Evolutionary conservation across 2,113 vertebrate species (phyloP).

Genomic region (Oreotragus oreotragus): DNA sequence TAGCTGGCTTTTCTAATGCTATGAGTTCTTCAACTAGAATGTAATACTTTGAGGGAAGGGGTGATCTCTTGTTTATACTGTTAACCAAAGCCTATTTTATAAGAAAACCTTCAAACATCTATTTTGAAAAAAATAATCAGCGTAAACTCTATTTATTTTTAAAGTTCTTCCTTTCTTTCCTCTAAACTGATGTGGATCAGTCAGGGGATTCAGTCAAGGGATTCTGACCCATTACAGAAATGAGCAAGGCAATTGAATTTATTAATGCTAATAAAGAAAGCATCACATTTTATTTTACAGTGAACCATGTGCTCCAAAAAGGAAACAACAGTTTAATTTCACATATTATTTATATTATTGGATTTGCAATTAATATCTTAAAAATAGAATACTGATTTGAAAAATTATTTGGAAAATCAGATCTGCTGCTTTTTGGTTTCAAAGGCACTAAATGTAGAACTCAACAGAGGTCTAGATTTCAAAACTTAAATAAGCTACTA

Average conservation of each 20-base stretch:
- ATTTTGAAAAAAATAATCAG: neutral
- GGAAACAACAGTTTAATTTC: constrained; percentile 26
- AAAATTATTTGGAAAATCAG: constrained; percentile 65
- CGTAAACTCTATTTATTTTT: neutral
- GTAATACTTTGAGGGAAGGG: neutral
- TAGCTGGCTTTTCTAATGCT: neutral
- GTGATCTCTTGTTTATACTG: neutral
- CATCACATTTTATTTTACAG: neutral
- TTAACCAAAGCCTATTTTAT: neutral
- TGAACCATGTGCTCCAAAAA: constrained; percentile 13
- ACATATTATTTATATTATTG: constrained; percentile 54
- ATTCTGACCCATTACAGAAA: neutral
- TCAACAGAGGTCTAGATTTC: constrained; percentile 53
- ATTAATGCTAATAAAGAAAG: neutral
- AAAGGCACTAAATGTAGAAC: constrained; percentile 58
- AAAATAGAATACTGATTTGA: constrained; percentile 59
- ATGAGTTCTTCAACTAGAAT: neutral
- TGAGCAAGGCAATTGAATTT: neutral
- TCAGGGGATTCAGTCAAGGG: neutral
- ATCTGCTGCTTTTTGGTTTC: constrained; percentile 58
- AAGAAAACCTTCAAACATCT: neutral
- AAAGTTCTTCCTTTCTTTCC: neutral
- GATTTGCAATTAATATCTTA: constrained; percentile 76
- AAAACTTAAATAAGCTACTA: constrained; percentile 58
- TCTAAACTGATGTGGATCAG: neutral